Conservation (phyloP, 2,888 invertebrate genomes). For the Metallyticus violacea region DNA sequence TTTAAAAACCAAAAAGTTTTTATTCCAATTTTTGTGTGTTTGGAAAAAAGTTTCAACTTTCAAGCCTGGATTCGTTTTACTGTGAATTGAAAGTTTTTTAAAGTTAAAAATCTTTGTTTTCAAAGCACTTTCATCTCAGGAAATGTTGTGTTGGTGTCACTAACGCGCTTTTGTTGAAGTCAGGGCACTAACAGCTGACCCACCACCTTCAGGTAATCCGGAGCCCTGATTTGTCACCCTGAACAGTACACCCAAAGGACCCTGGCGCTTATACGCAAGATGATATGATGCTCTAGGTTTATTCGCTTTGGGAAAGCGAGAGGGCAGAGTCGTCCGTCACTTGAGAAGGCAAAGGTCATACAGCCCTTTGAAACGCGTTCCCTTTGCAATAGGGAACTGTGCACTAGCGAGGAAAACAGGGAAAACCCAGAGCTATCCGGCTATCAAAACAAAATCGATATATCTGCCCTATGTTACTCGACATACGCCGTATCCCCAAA, state of each 20-base stretch:
- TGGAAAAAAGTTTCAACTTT: too few relatives aligned
- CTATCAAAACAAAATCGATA: neutral
- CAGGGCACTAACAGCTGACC: too few relatives aligned
- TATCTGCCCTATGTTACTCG: neutral
- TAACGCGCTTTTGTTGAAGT: too few relatives aligned
- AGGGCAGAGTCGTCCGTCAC: neutral
- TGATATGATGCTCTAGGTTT: neutral
- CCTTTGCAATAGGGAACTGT: neutral
- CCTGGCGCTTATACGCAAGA: neutral
- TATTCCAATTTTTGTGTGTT: too few relatives aligned
- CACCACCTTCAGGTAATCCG: neutral
- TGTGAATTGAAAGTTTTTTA: too few relatives aligned
- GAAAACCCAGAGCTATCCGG: neutral
- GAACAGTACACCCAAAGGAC: neutral
- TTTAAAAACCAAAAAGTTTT: too few relatives aligned
- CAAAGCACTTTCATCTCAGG: too few relatives aligned
- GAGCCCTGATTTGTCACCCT: neutral
- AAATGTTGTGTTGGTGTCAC: too few relatives aligned
- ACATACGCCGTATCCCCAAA: neutral
- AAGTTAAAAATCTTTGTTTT: too few relatives aligned
- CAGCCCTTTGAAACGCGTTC: too few relatives aligned
- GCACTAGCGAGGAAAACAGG: neutral
- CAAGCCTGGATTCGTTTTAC: too few relatives aligned
- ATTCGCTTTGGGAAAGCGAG: neutral
- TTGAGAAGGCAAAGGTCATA: neutral